phyloP scores from a whole-genome alignment of 2,888 invertebrate species.

The Seira musarum region DNA sequence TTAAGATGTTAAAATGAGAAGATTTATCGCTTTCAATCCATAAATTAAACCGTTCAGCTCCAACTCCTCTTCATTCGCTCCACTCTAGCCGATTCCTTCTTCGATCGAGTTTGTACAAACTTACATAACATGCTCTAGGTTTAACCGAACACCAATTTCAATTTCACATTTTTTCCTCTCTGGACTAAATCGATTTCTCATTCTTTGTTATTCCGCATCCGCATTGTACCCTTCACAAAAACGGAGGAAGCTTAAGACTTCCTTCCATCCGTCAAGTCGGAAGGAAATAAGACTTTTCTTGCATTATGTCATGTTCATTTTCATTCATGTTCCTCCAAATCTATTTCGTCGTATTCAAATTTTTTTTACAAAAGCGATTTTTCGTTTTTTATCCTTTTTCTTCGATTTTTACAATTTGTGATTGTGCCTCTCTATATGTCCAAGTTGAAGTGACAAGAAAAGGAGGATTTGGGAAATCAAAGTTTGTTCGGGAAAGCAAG shows the following conservation, averaged over 20 bases:
- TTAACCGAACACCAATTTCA: not conserved
- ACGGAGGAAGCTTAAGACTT: too few relatives aligned
- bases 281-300: not conserved
- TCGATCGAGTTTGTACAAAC: too few relatives aligned
- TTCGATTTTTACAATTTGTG: not conserved
- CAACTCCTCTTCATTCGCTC: too few relatives aligned
- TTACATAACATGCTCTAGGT: too few relatives aligned
- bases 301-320: not conserved
- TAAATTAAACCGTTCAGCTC: constrained; percentile 27
- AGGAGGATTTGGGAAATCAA: not conserved
- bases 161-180: constrained; percentile 1
- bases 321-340: not conserved
- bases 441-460: not conserved
- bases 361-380: not conserved
- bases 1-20: constrained; percentile 10
- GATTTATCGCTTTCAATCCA: constrained; percentile 39
- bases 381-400: not conserved
- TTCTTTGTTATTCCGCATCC: not conserved
- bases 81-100: too few relatives aligned
- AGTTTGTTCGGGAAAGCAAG: not conserved
- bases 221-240: not conserved
- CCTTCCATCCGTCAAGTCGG: too few relatives aligned
- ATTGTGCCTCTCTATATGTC: too few relatives aligned
- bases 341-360: not conserved
- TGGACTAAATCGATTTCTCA: not conserved